Evolutionary conservation across 1,140 invertebrate genomes (phyloP).

Genomic region (honey bee (Apis mellifera)): DNA sequence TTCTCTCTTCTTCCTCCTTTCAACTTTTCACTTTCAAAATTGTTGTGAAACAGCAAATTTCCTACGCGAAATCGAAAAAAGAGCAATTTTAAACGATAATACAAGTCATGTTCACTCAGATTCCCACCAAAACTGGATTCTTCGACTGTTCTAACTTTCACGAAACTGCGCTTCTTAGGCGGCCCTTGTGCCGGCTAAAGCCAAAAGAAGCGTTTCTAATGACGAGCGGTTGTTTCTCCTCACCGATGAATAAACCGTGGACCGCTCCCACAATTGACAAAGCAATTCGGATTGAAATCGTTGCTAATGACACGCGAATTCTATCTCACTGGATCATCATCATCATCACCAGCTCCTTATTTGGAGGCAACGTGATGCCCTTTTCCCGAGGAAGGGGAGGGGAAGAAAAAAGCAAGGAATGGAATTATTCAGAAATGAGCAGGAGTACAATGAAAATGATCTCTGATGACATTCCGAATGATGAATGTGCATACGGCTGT

Average conservation of each 20-base stretch:
- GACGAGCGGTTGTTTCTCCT: conserved; percentile 1
- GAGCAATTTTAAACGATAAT: not conserved
- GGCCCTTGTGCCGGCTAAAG: not conserved
- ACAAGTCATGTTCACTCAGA: not conserved
- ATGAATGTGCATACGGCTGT: not conserved
- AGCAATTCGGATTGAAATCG: conserved; percentile 59
- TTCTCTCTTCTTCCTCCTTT: too few species aligned
- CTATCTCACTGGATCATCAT: conserved; percentile 65
- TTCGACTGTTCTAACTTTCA: not conserved
- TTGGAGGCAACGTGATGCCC: conserved; percentile 39
- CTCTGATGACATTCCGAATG: conserved; percentile 51
- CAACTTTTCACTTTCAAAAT: too few species aligned
- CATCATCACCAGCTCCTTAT: conserved; percentile 58
- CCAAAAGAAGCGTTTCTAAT: conserved; percentile 16
- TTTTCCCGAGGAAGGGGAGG: not conserved
- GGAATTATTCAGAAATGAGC: conserved; percentile 38
- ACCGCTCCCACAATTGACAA: conserved; percentile 48
- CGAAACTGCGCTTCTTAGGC: too few species aligned
- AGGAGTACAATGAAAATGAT: conserved; percentile 41
- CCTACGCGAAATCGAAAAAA: not conserved
- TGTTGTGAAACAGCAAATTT: too few species aligned
- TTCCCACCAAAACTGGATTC: not conserved
- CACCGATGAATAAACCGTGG: not conserved
- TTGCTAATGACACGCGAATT: conserved; percentile 63
- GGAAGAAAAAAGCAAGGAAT: conserved; percentile 25